These are phyloP conservation scores for Callimorpha dominula DNA, from an alignment of 2,888 invertebrate genomes.

Conservation along the genomic window DNA sequence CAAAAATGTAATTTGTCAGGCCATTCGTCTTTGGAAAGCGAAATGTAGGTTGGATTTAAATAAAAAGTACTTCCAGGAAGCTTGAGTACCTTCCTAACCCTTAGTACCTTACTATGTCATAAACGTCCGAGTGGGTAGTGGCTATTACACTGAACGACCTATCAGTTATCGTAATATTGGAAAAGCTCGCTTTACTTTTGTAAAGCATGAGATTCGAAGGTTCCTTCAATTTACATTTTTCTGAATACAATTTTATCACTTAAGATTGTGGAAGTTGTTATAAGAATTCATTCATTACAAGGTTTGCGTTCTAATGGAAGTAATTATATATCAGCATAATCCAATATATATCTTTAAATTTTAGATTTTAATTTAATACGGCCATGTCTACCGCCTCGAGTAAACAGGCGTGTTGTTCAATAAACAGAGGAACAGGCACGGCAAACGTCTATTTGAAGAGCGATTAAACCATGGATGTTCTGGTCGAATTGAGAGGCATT, in stretches of 20 bases:
- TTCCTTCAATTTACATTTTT: conserved; percentile 32
- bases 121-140: conserved; percentile 10
- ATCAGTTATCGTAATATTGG: conserved; percentile 17
- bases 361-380: too few species aligned
- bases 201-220: conserved; percentile 23
- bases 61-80: conserved; percentile 31
- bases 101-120: conserved; percentile 13
- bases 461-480: background rate
- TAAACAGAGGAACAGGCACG: background rate
- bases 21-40: conserved; percentile 55
- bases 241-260: conserved; percentile 33
- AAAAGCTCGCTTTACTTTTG: conserved; percentile 13
- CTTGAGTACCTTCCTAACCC: conserved; percentile 7
- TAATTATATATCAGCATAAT: background rate
- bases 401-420: background rate
- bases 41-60: conserved; percentile 54
- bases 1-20: conserved; percentile 73
- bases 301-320: background rate
- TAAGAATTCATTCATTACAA: background rate
- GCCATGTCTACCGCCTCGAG: background rate
- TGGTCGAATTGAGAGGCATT: background rate
- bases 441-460: background rate
- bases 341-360: background rate
- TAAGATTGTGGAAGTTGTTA: conserved; percentile 19
- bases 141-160: conserved; percentile 14